These are phyloP conservation scores for Pachyseris speciosa DNA, from an alignment of 64 coral and sea anemone genomes.

Conservation along the genomic window DNA sequence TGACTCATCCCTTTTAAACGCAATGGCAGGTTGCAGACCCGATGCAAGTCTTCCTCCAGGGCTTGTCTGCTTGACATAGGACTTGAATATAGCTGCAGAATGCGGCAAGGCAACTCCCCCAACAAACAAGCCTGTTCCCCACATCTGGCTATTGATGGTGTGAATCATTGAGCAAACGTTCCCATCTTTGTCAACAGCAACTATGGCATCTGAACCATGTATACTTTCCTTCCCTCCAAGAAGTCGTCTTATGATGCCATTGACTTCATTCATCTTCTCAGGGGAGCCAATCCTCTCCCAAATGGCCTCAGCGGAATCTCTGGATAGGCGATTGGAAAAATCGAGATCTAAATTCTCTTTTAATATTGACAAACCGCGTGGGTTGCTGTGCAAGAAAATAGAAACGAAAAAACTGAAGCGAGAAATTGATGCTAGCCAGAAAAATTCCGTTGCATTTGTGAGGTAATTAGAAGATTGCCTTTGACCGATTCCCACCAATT, in stretches of 20 bases:
- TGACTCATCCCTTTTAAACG: slow-evolving; percentile 9
- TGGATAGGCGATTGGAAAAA: slow-evolving; percentile 67
- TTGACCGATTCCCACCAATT: slow-evolving; percentile 37
- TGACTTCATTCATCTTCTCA: slow-evolving; percentile 70
- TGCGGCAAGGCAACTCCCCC: slow-evolving; percentile 81
- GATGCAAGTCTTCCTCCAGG: slow-evolving; percentile 55
- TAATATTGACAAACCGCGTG: slow-evolving; percentile 55
- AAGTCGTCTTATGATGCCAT: slow-evolving; percentile 69
- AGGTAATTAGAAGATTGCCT: slow-evolving; percentile 34
- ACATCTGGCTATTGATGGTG: slow-evolving; percentile 84
- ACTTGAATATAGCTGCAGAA: slow-evolving; percentile 79
- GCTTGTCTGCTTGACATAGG: slow-evolving; percentile 59
- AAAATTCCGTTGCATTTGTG: slow-evolving; percentile 55
- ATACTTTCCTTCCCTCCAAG: slow-evolving; percentile 39
- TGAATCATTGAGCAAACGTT: slow-evolving; percentile 89
- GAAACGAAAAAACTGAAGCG: slow-evolving; percentile 80
- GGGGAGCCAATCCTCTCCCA: slow-evolving; percentile 78
- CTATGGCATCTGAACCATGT: slow-evolving; percentile 80
- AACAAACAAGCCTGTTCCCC: slow-evolving; percentile 88
- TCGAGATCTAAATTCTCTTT: slow-evolving; percentile 67
- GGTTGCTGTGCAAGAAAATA: slow-evolving; percentile 15
- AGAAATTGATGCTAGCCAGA: slow-evolving; percentile 58
- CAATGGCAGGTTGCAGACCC: slow-evolving; percentile 65
- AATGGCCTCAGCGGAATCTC: slow-evolving; percentile 61
- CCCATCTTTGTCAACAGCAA: slow-evolving; percentile 77